Base-by-base conservation (phyloP, 2,113 vertebrate species). In the Trinectes maculatus region DNA sequence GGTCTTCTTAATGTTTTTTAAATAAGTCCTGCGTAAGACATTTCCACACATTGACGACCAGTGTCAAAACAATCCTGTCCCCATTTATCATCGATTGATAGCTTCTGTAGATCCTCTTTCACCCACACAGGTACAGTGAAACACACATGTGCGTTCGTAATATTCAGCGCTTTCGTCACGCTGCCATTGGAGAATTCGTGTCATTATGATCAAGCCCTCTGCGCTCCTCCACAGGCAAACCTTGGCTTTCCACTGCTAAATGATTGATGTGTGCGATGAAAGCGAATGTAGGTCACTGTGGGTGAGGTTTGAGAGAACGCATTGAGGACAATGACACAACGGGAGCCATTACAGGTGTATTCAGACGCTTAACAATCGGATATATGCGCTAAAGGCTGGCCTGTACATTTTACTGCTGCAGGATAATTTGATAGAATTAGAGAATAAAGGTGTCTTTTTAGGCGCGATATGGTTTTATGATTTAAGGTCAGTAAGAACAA, bases 211-310 rank as follows among this genome's bases (percentile, higher is more conserved):
- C 75, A 82, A 79, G 56, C 70, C 25, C 55, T 57, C 29, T 15
- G 57, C 40, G 24, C 83, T 84, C 64, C 62, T 66, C 54, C 34
- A 46, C 47, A 83, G 85, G 84, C 83, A 87, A 82, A 82, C 59
- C 73, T 82, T 65, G 56, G 69, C 84, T 91, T 85, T 91, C 82
- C 87, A 85, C 74, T 60, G 71, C 29, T 89, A 81, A 88, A 90
- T 91, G 90, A 87, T 88, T 82, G 83, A 89, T 89, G 82, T 79
- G 52, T 74, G 64, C 81, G 82, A 88, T 89, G 75, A 89, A 90
- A 89, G 80, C 55, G 79, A 84, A 91, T 90, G 82, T 85, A 82
- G 88, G 86, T 85, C 87, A 88, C 65, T 9, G 61, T 73, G 80
- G 82, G 79, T 89, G 84, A 75, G 79, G 82, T 78, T 75, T 76